Evolutionary conservation across 2,888 invertebrate species (phyloP).

Genomic region (Octonoba sinensis): DNA sequence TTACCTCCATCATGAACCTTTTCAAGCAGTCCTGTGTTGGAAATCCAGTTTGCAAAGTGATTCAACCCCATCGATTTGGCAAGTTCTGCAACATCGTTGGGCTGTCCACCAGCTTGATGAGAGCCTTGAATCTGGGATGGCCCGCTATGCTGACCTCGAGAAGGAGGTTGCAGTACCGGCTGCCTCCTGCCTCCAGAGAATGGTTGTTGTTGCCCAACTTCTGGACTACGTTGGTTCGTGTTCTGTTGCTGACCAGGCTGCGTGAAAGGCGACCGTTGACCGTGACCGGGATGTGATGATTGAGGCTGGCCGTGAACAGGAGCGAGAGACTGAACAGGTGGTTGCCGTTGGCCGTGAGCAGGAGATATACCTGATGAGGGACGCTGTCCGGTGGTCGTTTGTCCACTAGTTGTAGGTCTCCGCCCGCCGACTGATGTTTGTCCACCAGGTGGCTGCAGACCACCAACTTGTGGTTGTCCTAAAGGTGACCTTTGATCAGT

Average conservation of each 20-base stretch:
- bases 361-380: background rate
- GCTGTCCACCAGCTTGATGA: conserved; percentile 11
- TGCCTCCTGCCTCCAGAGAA: background rate
- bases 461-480: conserved; percentile 17
- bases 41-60: conserved; percentile 61
- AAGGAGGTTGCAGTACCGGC: background rate
- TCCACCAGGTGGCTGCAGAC: conserved; percentile 10
- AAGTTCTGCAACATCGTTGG: conserved; percentile 46
- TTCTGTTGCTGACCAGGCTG: too few species aligned
- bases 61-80: conserved; percentile 60
- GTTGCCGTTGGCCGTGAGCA: conserved; percentile 6
- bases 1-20: conserved; percentile 60
- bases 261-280: background rate
- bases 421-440: background rate
- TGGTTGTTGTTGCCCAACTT: too few species aligned
- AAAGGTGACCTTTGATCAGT: too few species aligned
- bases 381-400: background rate
- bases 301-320: background rate
- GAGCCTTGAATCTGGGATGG: background rate
- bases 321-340: too few species aligned
- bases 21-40: conserved; percentile 59
- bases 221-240: too few species aligned
- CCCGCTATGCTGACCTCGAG: background rate
- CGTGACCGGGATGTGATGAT: conserved; percentile 5
- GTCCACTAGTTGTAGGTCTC: background rate